phyloP scores from a whole-genome alignment of 2,888 invertebrate species.

The Scaptomyza flava region DNA sequence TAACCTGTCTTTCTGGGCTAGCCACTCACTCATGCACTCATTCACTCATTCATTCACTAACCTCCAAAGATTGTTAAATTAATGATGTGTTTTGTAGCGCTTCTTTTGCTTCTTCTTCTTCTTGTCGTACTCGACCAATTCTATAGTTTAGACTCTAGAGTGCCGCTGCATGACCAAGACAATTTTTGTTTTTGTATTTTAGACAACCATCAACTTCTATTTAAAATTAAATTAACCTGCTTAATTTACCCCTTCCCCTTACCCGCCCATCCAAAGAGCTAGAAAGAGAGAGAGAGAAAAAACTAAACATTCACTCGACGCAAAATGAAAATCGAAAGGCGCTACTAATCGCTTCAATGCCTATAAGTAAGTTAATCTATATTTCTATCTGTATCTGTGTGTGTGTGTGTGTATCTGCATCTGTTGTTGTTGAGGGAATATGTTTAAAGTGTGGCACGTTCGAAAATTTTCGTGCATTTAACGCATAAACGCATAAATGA shows the following conservation, averaged over 20 bases:
- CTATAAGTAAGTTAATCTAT: constrained; percentile 53
- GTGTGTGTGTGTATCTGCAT: constrained; percentile 46
- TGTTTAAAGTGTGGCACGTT: constrained; percentile 51
- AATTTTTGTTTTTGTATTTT: constrained; percentile 18
- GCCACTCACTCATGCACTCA: constrained; percentile 44
- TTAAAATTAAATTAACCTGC: constrained; percentile 79
- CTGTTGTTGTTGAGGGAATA: constrained; percentile 9
- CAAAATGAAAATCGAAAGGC: constrained; percentile 72
- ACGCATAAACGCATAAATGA: constrained; percentile 68
- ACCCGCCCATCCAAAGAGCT: neutral
- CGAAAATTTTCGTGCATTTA: constrained; percentile 71
- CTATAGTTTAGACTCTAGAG: constrained; percentile 6
- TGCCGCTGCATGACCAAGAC: constrained; percentile 41
- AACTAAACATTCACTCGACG: constrained; percentile 60
- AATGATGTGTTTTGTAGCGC: constrained; percentile 63
- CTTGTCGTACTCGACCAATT: neutral
- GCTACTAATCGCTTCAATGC: constrained; percentile 76
- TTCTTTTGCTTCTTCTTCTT: neutral
- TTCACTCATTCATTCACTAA: constrained; percentile 54
- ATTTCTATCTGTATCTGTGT: constrained; percentile 37
- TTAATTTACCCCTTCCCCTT: constrained; percentile 61
- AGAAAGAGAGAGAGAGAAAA: neutral
- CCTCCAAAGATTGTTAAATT: constrained; percentile 75
- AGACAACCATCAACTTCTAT: constrained; percentile 73
- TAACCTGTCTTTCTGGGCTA: constrained; percentile 48